phyloP scores from a whole-genome alignment of 2,113 vertebrate species.

The Thymallus thymallus region DNA sequence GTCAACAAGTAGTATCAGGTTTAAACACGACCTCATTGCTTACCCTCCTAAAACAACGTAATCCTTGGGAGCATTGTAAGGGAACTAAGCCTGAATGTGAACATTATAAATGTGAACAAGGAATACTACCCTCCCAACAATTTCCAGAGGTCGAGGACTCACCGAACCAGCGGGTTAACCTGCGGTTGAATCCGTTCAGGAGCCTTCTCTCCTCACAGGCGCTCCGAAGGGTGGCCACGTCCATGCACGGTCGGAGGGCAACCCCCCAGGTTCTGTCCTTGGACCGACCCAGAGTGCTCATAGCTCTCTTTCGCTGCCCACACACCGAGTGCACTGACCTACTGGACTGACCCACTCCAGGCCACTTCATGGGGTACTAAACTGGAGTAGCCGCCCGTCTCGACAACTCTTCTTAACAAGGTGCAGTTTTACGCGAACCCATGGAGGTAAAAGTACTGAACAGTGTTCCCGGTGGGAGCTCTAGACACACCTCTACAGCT shows the following conservation, averaged over 20 bases:
- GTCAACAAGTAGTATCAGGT: background rate
- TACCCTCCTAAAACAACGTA: background rate
- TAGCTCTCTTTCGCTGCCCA: background rate
- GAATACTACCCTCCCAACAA: background rate
- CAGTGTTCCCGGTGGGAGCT: background rate
- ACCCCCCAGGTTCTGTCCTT: conserved; percentile 16
- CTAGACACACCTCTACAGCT: background rate
- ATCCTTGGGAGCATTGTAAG: background rate
- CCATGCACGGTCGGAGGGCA: conserved; percentile 23
- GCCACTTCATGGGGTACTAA: background rate
- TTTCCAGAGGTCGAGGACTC: conserved; percentile 32
- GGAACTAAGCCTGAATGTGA: background rate
- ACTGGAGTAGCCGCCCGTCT: background rate
- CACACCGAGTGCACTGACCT: background rate
- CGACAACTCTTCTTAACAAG: background rate
- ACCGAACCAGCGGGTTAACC: conserved; percentile 53
- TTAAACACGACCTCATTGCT: background rate
- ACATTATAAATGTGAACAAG: background rate
- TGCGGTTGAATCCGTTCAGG: conserved; percentile 25
- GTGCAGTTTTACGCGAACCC: background rate
- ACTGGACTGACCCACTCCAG: no score
- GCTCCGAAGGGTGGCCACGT: background rate
- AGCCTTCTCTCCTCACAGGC: conserved; percentile 32
- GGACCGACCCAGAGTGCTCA: conserved; percentile 16
- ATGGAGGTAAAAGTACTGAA: background rate